Base-by-base conservation (phyloP, 2,797 vertebrate species). In the Fistularia commersonii region DNA sequence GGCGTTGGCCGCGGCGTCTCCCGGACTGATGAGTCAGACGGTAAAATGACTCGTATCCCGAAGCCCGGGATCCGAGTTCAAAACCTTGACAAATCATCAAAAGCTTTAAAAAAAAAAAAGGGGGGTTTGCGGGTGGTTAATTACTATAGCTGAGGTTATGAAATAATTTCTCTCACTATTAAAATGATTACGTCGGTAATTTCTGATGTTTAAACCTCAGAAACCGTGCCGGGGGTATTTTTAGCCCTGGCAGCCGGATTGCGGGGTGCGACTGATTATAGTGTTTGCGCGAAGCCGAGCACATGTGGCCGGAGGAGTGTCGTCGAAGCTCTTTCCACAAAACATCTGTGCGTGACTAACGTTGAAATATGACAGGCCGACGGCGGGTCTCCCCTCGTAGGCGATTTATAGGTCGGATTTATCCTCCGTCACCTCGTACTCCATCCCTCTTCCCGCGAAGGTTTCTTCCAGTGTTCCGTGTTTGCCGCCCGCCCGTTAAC, bases 251-350 rank as follows among this genome's bases (percentile, higher is more conserved):
- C 77, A 71, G 74, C 65, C 59, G 74, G 51, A 61, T 74, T 81
- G 79, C 69, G 66, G 65, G 69, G 76, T 56, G 79, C 79, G 79
- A 72, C 80, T 88, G 87, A 90, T 89, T 88, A 89, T 80, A 87
- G 81, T 66, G 71, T 84, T 87, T 79, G 75, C 65, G 69, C 60
- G 69, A 73, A 81, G 64, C 77, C 51, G 69, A 70, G 64, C 65
- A 61, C 79, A 83, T 79, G 66, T 72, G 69, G 80, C 53, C 74
- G 42, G 67, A 66, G 81, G 72, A 59, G 69, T 57, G 76, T 73
- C 80, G 44, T 55, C 77, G 74, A 68, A 63, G 66, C 54, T 60
- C 64, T 75, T 43, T 50, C 8, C 8, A 66, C 65, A 47, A 51
- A 38, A 87, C 86, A 87, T 85, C 81, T 86, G 83, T 76, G 78